Conservation (phyloP, 2,797 vertebrate species). For the Sebastiscus tertius region DNA sequence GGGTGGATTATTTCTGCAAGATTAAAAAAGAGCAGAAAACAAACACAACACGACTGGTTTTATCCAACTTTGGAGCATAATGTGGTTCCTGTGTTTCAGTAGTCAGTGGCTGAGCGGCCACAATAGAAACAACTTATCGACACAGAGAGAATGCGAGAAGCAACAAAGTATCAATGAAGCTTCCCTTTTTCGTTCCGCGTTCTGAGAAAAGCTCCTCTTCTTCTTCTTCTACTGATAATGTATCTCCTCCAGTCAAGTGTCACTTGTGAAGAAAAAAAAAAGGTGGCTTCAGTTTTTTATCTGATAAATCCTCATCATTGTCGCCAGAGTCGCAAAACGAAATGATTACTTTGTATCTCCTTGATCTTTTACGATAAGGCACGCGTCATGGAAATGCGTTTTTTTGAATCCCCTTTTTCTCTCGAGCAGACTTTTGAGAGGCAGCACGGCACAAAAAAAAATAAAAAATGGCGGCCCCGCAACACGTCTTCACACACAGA, state of each 20-base stretch:
- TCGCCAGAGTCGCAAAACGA: not conserved
- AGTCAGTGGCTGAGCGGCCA: constrained; percentile 21
- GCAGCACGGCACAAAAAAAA: constrained; percentile 57
- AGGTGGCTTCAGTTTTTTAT: constrained; percentile 61
- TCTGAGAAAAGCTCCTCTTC: constrained; percentile 73
- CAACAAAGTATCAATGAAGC: constrained; percentile 73
- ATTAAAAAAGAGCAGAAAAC: too few relatives aligned
- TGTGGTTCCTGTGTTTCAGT: constrained; percentile 49
- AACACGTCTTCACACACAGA: constrained; percentile 84
- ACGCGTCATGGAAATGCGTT: constrained; percentile 54
- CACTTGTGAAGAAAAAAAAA: constrained; percentile 63
- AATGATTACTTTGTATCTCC: constrained; percentile 26
- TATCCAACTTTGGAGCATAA: constrained; percentile 78
- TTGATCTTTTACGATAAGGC: constrained; percentile 25
- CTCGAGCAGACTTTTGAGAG: constrained; percentile 73
- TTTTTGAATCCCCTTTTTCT: constrained; percentile 47
- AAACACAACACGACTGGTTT: constrained; percentile 33
- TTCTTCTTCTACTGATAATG: constrained; percentile 41
- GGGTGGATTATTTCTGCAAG: too few relatives aligned
- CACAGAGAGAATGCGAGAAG: constrained; percentile 28
- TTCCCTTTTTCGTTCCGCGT: constrained; percentile 85
- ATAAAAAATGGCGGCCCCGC: constrained; percentile 86
- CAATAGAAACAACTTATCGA: constrained; percentile 18
- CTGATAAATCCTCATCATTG: constrained; percentile 55
- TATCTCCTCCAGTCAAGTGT: constrained; percentile 68